Evolutionary conservation across 2,797 vertebrate genomes (phyloP).

Genomic region (Oryzias dopingdopingensis): DNA sequence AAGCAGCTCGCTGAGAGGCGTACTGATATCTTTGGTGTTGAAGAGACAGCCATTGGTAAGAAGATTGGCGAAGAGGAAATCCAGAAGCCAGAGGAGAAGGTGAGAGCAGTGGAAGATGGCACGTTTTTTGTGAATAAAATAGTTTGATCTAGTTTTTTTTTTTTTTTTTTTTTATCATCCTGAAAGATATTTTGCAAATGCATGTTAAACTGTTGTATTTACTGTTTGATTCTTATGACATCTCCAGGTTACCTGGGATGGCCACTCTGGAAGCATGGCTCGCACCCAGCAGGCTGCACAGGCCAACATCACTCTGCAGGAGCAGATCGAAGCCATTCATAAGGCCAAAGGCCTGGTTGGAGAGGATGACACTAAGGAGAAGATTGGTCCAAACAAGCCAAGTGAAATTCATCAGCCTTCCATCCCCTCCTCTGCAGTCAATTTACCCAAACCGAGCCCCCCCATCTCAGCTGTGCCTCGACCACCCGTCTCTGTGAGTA

Average conservation of each 20-base stretch:
- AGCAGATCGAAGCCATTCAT: slow-evolving; percentile 99
- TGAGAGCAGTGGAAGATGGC: slow-evolving; percentile 39
- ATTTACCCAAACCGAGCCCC: slow-evolving; percentile 79
- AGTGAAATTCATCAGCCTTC: slow-evolving; percentile 85
- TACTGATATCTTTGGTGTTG: slow-evolving; percentile 99
- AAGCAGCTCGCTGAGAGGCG: slow-evolving; percentile 98
- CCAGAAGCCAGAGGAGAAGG: slow-evolving; percentile 99
- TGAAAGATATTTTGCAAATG: background rate
- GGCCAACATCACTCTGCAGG: slow-evolving; percentile 97
- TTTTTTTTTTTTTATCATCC: too few relatives aligned
- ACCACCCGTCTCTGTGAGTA: slow-evolving; percentile 81
- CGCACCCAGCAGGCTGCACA: slow-evolving; percentile 98
- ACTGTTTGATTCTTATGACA: slow-evolving; percentile 1
- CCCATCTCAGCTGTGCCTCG: slow-evolving; percentile 80
- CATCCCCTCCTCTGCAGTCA: slow-evolving; percentile 74
- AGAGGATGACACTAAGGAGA: slow-evolving; percentile 96
- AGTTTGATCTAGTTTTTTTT: background rate
- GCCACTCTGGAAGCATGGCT: slow-evolving; percentile 98
- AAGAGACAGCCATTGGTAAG: slow-evolving; percentile 98
- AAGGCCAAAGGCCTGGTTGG: slow-evolving; percentile 98
- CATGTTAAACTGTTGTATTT: background rate
- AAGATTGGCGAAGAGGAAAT: slow-evolving; percentile 99
- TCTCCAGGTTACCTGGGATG: slow-evolving; percentile 95
- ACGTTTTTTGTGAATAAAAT: background rate
- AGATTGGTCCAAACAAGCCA: slow-evolving; percentile 98